Evolutionary conservation across 2,797 vertebrate genomes (phyloP), one percentile per base, ranked within the genome.

Genomic region (Ibycter americanus): DNA sequence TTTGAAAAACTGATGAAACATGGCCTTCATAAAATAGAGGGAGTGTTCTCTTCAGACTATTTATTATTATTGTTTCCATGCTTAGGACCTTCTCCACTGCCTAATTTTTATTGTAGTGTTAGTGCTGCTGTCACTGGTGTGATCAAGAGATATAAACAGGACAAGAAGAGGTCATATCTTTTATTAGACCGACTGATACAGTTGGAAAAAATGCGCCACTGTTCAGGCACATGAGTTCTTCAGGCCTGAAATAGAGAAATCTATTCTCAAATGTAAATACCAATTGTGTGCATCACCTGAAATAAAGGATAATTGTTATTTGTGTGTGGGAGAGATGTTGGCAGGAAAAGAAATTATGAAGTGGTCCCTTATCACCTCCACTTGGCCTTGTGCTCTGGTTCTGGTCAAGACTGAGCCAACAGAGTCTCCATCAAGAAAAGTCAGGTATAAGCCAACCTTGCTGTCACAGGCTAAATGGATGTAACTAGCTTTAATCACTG

Each of bases 341-440:
- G 2, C 14, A 87, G 29, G 46, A 59, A 25, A 5, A 76, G 72
- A 66, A 83, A 59, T n/a, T 10, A 18, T 40, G 7, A 71, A 61
- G 34, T 46, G 25, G 31, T 63, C 38, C 25, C 7, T 67, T 87
- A 31, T 40, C 26, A 55, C 36, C 47, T 56, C 20, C 27, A 8
- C 1, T 1, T 62, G 1, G 1, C 25, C 32, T 42, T 6, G 1
- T 36, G 20, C 42, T 56, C 68, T 56, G n/a, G n/a, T 23, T 62
- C 19, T 66, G n/a, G 12, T 56, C 1, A 1, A 79, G 36, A 40
- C 14, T 15, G n/a, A 70, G 9, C 11, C 47, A 56, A 36, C 7
- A 52, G 58, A 51, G 12, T 54, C 14, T 78, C 19, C 51, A 70
- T 26, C 19, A 34, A 36, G 42, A 61, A 90, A 76, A 18, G 6